These are phyloP conservation scores for Pao palembangensis DNA, from an alignment of 2,113 vertebrate genomes.

Conservation along the genomic window DNA sequence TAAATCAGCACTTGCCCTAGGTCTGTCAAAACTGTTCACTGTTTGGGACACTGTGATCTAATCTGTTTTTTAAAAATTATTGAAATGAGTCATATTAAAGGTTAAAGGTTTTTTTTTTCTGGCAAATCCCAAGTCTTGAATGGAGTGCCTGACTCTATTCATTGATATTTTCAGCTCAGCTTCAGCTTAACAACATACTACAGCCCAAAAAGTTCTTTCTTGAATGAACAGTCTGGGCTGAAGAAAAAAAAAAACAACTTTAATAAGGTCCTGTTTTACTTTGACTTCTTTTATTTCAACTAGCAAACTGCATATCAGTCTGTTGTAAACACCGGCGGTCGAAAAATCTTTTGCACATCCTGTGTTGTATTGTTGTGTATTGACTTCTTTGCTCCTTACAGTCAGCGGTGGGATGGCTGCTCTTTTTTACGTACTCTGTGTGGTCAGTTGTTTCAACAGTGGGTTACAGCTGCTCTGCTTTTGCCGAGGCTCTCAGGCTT, in stretches of 20 bases:
- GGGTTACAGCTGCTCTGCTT: constrained; percentile 57
- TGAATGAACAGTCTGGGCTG: constrained; percentile 33
- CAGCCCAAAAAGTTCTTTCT: not conserved
- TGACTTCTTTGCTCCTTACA: constrained; percentile 12
- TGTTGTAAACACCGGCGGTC: constrained; percentile 24
- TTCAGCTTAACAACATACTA: too few species aligned
- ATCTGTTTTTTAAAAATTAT: too few species aligned
- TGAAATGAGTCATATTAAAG: too few species aligned
- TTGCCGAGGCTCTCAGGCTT: constrained; percentile 31
- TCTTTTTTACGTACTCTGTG: constrained; percentile 39
- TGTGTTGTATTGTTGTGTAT: constrained; percentile 21
- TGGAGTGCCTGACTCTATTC: too few species aligned
- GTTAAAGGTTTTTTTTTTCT: too few species aligned
- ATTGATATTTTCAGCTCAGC: too few species aligned
- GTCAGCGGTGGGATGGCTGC: constrained; percentile 14
- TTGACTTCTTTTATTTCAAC: constrained; percentile 14
- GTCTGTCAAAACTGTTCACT: too few species aligned
- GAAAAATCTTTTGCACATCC: constrained; percentile 12
- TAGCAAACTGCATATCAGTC: constrained; percentile 16
- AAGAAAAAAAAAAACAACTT: constrained; percentile 43
- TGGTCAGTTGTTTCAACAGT: constrained; percentile 60
- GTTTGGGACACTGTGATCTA: too few species aligned
- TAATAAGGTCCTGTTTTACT: constrained; percentile 44
- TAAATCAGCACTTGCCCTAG: too few species aligned
- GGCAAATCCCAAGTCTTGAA: too few species aligned